These are phyloP conservation scores for Euleptes europaea DNA, from an alignment of 2,113 vertebrate genomes.

Conservation along the genomic window DNA sequence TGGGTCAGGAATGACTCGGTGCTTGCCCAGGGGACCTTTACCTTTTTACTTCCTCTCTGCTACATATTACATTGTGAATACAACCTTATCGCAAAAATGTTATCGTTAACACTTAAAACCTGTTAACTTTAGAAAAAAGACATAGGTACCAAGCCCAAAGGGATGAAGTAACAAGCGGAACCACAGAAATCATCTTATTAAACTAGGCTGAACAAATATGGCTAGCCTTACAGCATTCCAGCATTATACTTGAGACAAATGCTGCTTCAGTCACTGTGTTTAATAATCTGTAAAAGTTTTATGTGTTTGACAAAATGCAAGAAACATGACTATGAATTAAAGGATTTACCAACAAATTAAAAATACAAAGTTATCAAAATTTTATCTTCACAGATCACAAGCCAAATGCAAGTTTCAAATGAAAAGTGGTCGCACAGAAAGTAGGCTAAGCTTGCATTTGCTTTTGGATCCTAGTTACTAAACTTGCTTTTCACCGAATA, in stretches of 20 bases:
- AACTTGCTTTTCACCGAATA: slow-evolving; percentile 26
- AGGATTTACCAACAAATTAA: not conserved
- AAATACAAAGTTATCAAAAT: not conserved
- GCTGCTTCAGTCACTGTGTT: not conserved
- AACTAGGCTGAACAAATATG: not conserved
- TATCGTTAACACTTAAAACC: not conserved
- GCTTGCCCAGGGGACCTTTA: too few relatives aligned
- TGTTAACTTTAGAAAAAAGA: not conserved
- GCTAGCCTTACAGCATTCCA: not conserved
- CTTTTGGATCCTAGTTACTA: slow-evolving; percentile 1
- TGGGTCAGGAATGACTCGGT: too few relatives aligned
- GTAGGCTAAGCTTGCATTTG: not conserved
- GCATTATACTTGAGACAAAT: not conserved
- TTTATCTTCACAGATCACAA: not conserved
- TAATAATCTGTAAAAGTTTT: not conserved
- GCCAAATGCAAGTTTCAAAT: slow-evolving; percentile 39
- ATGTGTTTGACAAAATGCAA: not conserved
- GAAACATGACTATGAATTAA: not conserved
- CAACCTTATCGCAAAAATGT: not conserved
- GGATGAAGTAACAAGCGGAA: not conserved
- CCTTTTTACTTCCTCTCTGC: not conserved
- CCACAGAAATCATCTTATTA: not conserved
- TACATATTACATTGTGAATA: not conserved
- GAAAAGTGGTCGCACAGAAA: slow-evolving; percentile 34
- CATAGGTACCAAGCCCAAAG: not conserved